Conservation (phyloP, 1,140 invertebrate species). For the Euborellia annulipes region DNA sequence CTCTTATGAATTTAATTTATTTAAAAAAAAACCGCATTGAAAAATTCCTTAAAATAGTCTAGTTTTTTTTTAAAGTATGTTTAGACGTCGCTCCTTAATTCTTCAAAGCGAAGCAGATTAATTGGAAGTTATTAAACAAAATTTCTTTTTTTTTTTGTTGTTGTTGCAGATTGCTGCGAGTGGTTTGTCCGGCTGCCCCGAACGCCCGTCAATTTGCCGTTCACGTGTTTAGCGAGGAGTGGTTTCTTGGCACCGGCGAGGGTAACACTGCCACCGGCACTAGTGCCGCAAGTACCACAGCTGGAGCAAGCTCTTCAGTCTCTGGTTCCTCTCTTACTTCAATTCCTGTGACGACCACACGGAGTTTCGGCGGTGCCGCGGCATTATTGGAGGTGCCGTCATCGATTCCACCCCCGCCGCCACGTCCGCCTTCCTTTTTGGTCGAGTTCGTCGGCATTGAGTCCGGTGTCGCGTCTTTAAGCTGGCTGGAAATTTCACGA, state of each 20-base stretch:
- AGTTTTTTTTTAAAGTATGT: too few species aligned
- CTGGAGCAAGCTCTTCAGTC: background rate
- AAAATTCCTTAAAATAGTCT: too few species aligned
- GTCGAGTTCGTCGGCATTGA: conserved; percentile 54
- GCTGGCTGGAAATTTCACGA: conserved; percentile 55
- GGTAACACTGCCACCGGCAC: too few species aligned
- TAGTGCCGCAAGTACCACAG: too few species aligned
- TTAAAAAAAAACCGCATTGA: too few species aligned
- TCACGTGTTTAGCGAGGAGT: conserved; percentile 58
- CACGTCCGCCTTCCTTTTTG: conserved; percentile 42
- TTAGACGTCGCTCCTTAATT: too few species aligned
- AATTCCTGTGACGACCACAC: too few species aligned
- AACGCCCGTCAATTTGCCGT: conserved; percentile 46
- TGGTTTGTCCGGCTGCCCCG: conserved; percentile 53
- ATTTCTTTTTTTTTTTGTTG: background rate
- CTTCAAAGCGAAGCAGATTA: background rate
- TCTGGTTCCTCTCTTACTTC: background rate
- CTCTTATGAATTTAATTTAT: too few species aligned
- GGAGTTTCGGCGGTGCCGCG: too few species aligned
- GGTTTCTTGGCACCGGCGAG: conserved; percentile 39
- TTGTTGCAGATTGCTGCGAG: conserved; percentile 41
- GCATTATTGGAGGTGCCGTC: too few species aligned
- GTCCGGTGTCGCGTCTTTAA: conserved; percentile 46
- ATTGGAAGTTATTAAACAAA: background rate
- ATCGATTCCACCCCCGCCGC: conserved; percentile 17